Percentiles rank a stretch among this genome's conserved stretches.
Conservation (phyloP, 2,888 invertebrate species). For the Lochmaea capreae region DNA sequence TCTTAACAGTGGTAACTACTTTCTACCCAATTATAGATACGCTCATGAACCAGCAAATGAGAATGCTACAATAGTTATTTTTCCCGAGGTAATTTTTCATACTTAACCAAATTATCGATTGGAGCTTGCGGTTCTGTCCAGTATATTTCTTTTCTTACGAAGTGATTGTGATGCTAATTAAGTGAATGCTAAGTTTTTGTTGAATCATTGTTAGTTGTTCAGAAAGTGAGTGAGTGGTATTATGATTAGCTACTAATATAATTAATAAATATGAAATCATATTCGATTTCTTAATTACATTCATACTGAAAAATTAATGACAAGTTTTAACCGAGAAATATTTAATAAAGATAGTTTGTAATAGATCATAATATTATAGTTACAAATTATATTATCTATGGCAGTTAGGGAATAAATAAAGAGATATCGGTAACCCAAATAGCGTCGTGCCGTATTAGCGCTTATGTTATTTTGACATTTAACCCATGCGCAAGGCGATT, state of each 20-base stretch:
- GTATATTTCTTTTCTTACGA: slow-evolving; percentile 17
- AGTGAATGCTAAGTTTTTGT: slow-evolving; percentile 37
- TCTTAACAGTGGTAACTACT: not conserved
- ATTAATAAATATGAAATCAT: not conserved
- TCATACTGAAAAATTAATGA: not conserved
- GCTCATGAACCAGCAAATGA: slow-evolving; percentile 46
- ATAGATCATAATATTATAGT: not conserved
- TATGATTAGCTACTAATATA: slow-evolving; percentile 8
- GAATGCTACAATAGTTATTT: slow-evolving; percentile 52
- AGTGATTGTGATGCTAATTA: slow-evolving; percentile 42
- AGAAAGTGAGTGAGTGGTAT: slow-evolving; percentile 16
- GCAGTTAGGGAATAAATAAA: not conserved
- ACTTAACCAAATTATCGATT: slow-evolving; percentile 49
- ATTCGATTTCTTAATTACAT: not conserved
- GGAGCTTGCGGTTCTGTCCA: slow-evolving; percentile 27
- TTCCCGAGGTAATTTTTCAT: slow-evolving; percentile 53
- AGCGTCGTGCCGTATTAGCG: no score
- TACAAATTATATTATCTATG: not conserved
- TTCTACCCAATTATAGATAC: not conserved
- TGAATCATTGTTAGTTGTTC: slow-evolving; percentile 37
- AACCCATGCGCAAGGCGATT: no score
- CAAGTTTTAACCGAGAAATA: not conserved
- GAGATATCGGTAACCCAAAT: no score
- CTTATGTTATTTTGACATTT: no score
- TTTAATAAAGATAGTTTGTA: not conserved